Percentiles rank a stretch among this genome's conserved stretches.
phyloP scores from a whole-genome alignment of 2,888 invertebrate genomes.

The Fabriciana adippe region DNA sequence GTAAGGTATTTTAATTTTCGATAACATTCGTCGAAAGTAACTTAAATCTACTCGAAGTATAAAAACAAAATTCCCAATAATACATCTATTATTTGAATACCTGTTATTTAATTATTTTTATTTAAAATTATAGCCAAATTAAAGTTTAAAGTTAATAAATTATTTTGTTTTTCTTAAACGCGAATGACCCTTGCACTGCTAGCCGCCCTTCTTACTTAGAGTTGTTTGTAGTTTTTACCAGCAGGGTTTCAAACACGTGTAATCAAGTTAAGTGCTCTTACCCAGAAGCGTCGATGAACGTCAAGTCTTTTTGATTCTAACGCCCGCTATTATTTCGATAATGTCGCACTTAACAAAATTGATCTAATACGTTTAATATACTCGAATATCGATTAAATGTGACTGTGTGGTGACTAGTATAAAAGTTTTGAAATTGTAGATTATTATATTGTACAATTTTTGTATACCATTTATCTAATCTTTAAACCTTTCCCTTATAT shows the following conservation, averaged over 20 bases:
- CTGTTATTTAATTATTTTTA: too few species aligned
- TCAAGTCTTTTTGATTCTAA: slow-evolving; percentile 69
- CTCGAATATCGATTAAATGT: slow-evolving; percentile 28
- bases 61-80: too few species aligned
- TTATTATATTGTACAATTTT: not conserved
- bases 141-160: not conserved
- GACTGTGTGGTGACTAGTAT: not conserved
- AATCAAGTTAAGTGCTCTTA: slow-evolving; percentile 82
- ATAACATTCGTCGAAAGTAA: too few species aligned
- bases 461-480: too few species aligned
- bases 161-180: not conserved
- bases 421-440: not conserved
- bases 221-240: slow-evolving; percentile 54
- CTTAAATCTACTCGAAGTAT: too few species aligned
- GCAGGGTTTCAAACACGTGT: slow-evolving; percentile 61
- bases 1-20: too few species aligned
- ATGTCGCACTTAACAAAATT: slow-evolving; percentile 64
- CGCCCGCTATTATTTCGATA: slow-evolving; percentile 57
- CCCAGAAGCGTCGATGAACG: slow-evolving; percentile 61
- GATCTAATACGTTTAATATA: slow-evolving; percentile 34
- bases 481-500: not conserved
- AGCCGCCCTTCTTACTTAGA: slow-evolving; percentile 17
- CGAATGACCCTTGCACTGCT: not conserved
- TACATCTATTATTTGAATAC: too few species aligned
- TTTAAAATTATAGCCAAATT: too few species aligned